phyloP scores from a whole-genome alignment of 2,113 vertebrate species.

The Ochotona princeps region DNA sequence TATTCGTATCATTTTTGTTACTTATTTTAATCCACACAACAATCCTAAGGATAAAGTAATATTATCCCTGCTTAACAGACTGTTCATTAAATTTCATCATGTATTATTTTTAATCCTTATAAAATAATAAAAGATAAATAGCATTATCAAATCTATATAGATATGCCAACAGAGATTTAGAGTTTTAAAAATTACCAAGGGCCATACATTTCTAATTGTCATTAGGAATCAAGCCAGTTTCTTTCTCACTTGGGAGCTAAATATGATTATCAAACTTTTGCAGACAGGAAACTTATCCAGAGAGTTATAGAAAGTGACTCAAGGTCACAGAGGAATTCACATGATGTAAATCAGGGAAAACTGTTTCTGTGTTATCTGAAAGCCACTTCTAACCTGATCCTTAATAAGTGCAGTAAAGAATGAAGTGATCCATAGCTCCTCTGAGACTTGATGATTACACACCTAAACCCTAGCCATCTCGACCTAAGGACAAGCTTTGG shows the following conservation, averaged over 20 bases:
- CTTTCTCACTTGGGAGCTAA: not conserved
- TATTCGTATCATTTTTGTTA: not conserved
- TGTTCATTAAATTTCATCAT: constrained; percentile 36
- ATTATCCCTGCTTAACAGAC: not conserved
- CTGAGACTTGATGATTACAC: not conserved
- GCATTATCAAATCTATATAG: not conserved
- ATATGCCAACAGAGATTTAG: not conserved
- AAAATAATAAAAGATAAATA: constrained; percentile 22
- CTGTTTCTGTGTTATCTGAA: not conserved
- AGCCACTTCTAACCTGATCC: not conserved
- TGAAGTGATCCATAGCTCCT: not conserved
- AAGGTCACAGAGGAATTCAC: not conserved
- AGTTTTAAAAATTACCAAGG: not conserved
- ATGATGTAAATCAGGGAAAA: not conserved
- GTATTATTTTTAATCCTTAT: constrained; percentile 14
- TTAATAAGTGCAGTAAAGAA: not conserved
- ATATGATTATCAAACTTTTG: not conserved
- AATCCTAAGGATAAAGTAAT: not conserved
- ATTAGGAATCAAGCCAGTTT: not conserved
- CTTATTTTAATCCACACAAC: constrained; percentile 28
- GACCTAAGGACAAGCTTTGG: not conserved
- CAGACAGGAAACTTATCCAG: not conserved
- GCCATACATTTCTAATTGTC: not conserved
- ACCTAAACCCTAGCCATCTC: fast-evolving
- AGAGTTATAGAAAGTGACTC: not conserved